phyloP scores from a whole-genome alignment of 2,797 vertebrate genomes.

The Antrozous pallidus region DNA sequence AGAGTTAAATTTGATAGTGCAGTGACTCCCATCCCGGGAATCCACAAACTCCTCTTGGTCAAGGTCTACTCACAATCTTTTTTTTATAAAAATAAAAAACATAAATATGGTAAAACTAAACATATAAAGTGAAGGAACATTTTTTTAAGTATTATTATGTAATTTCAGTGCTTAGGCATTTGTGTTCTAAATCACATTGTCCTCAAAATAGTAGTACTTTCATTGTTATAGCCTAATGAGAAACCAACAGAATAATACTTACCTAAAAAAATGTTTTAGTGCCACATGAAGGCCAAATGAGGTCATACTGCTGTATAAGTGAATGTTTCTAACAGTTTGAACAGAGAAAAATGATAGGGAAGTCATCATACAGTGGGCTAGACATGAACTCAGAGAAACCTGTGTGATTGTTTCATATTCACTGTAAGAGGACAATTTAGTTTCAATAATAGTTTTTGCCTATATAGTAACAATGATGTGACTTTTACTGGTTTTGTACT shows the following conservation, averaged over 20 bases:
- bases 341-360: not conserved
- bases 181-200: not conserved
- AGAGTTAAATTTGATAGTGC: slow-evolving; percentile 1
- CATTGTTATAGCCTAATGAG: not conserved
- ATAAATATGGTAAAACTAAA: slow-evolving; percentile 7
- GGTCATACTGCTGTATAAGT: not conserved
- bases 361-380: not conserved
- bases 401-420: not conserved
- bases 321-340: not conserved
- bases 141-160: not conserved
- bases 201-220: not conserved
- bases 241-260: slow-evolving; percentile 14
- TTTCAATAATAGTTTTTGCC: not conserved
- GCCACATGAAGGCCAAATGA: not conserved
- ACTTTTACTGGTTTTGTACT: not conserved
- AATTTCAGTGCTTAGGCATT: not conserved
- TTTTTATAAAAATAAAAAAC: not conserved
- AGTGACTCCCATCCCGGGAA: not conserved
- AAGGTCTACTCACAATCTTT: not conserved
- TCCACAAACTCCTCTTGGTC: not conserved
- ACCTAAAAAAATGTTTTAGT: not conserved
- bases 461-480: not conserved
- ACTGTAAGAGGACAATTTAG: not conserved
- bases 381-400: not conserved
- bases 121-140: not conserved